These are phyloP conservation scores for Acipenser oxyrinchus DNA, from an alignment of 2,797 vertebrate genomes.

Conservation along the genomic window DNA sequence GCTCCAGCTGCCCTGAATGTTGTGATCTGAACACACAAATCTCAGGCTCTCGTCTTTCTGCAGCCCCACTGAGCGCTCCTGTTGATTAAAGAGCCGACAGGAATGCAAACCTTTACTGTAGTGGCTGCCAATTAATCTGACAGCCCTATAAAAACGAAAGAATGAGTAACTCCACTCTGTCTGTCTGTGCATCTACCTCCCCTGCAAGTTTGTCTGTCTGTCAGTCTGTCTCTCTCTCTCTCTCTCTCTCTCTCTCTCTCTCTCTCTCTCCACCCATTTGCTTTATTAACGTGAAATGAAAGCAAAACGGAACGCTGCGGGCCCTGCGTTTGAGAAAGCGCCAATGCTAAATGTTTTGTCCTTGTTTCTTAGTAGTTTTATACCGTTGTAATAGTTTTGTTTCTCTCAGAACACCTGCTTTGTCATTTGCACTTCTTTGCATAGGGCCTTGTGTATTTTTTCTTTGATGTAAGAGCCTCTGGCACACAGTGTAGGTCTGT, in stretches of 20 bases:
- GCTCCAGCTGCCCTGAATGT: slow-evolving; percentile 5
- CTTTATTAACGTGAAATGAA: neutral
- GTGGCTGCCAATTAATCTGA: slow-evolving; percentile 33
- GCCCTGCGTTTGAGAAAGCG: neutral
- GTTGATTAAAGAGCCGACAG: neutral
- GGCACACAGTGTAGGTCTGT: too few species aligned
- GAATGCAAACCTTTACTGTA: neutral
- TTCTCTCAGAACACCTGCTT: too few species aligned
- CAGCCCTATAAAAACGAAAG: slow-evolving; percentile 14
- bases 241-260: slow-evolving; percentile 45
- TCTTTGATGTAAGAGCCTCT: too few species aligned
- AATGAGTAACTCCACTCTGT: slow-evolving; percentile 18
- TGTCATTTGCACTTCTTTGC: too few species aligned
- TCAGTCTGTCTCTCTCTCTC: slow-evolving; percentile 41
- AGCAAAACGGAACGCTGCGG: too few species aligned
- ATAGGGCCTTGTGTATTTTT: too few species aligned
- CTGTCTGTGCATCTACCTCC: too few species aligned
- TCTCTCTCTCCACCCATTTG: slow-evolving; percentile 8
- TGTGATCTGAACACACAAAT: slow-evolving; percentile 27
- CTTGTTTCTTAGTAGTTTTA: too few species aligned
- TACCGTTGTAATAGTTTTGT: too few species aligned
- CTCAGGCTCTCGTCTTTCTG: slow-evolving; percentile 21
- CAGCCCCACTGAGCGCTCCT: slow-evolving; percentile 28
- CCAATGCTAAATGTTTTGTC: neutral
- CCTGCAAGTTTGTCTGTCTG: slow-evolving; percentile 32